These are phyloP conservation scores for Atlantisia rogersi DNA, from an alignment of 2,113 vertebrate genomes.

Conservation along the genomic window DNA sequence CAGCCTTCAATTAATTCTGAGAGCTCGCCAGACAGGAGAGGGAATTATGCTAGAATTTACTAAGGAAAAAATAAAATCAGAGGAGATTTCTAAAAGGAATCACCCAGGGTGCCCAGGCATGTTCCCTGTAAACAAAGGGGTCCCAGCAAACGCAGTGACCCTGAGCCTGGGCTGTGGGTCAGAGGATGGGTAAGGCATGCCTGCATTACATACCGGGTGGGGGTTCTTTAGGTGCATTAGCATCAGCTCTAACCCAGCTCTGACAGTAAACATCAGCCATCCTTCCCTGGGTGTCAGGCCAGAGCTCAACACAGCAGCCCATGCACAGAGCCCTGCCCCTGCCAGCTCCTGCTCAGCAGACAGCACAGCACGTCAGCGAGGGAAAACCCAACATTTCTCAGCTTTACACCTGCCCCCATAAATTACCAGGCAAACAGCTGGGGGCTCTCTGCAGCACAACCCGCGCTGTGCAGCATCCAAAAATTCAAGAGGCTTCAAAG, in stretches of 20 bases:
- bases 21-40: neutral
- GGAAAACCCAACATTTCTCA: conserved; percentile 19
- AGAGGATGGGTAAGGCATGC: neutral
- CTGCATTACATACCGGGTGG: neutral
- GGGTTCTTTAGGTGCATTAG: neutral
- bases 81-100: neutral
- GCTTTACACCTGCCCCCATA: conserved; percentile 51
- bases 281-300: neutral
- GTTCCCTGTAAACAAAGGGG: neutral
- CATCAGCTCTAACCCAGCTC: neutral
- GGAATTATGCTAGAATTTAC: neutral
- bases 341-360: neutral
- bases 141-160: neutral
- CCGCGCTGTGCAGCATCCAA: rapidly evolving
- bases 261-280: neutral
- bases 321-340: neutral
- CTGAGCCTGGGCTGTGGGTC: rapidly evolving
- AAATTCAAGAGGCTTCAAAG: neutral
- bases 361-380: neutral
- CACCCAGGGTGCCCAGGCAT: neutral
- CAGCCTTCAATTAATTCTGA: conserved; percentile 36
- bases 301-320: neutral
- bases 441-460: neutral
- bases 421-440: conserved; percentile 39
- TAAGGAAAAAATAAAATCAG: neutral